Evolutionary conservation across 2,797 vertebrate species (phyloP), one percentile per base, ranked within the genome.

Genomic region (Esox lucius): DNA sequence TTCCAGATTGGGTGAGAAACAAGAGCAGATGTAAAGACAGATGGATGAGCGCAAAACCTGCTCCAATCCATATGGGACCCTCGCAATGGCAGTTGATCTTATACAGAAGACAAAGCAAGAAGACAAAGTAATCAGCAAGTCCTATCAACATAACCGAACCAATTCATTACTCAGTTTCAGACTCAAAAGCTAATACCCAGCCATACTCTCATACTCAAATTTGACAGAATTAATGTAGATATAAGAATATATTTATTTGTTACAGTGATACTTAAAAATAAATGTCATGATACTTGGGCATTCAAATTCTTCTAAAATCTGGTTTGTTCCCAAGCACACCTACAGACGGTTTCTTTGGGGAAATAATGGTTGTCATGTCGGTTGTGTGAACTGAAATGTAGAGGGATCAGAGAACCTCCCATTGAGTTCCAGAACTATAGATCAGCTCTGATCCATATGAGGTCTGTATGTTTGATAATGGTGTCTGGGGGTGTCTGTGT

Each of bases 1-100:
- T 28, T 59, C 12, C 56, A 56, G 53, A 56, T n/a, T 64, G 61
- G 22, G 24, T 83, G 48, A 8, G 24, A 19, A 73, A 75, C 46
- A 61, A 53, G 76, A 70, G 72, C 69, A 68, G 71, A 71, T 51
- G 24, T 11, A 56, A 67, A 74, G 61, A 79, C 78, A 83, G 78
- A 84, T 49, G 77, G 66, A 72, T 64, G 66, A 77, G 71, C 79
- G 77, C 81, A 71, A 71, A 49, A 28, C 17, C 59, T 68, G 80
- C 77, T 83, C 79, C 82, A 82, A 79, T 81, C 61, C 71, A 77
- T 76, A 77, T 77, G 69, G 13, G 51, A 65, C 69, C 80, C 74
- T 22, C 71, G 75, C 75, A 74, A 74, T 74, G 71, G 72, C 78
- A 51, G 61, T 71, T 68, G 72, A 73, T 83, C 73, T 82, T 79